Base-by-base conservation (phyloP, 2,113 vertebrate species). In the Crotalus tigris region DNA sequence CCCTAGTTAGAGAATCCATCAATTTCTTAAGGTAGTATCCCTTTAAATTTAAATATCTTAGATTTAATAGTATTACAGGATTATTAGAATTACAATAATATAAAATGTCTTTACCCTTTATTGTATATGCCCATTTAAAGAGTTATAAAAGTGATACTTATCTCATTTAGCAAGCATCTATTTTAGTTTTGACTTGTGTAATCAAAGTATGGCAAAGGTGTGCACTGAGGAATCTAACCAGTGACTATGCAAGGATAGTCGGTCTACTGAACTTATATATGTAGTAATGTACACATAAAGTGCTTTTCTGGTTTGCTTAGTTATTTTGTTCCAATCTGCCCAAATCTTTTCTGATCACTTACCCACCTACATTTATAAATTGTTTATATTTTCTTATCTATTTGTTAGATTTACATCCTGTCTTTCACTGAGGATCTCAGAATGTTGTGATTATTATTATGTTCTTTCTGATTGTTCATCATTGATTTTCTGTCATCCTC, bases 391-490 rank as follows among this genome's bases (percentile, higher is more conserved):
- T 58, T 46, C 94, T 96, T 94, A 96, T n/a, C 93, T 81, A 81
- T 44, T 21, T 44, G 17, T 81, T 81, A 81, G 75, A 44, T 81
- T 81, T 81, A 81, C 39, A 44, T 44, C 33, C 75, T 81, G 17
- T 39, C 33, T 81, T 81, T 81, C 33, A 81, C 33, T 44, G 17
- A 81, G 75, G 75, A 21, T 39, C 33, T 81, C 6, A 81, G 75
- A 7, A 7, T 81, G 75, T 81, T 81, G 75, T 81, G 17, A 81
- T 81, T 81, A 39, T 81, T 81, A 81, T 81, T 81, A 81, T 92
- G 53, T 64, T 90, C 93, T 91, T 55, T 89, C 94, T 95, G 95
- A 92, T 95, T 94, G 96, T 97, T 97, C 96, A 97, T 97, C 95
- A 93, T 93, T 64, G 91, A 94, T 95, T 94, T 94, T n/a, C 92